Conservation (phyloP, 2,888 invertebrate genomes). For the Acanthopleura granulata region DNA sequence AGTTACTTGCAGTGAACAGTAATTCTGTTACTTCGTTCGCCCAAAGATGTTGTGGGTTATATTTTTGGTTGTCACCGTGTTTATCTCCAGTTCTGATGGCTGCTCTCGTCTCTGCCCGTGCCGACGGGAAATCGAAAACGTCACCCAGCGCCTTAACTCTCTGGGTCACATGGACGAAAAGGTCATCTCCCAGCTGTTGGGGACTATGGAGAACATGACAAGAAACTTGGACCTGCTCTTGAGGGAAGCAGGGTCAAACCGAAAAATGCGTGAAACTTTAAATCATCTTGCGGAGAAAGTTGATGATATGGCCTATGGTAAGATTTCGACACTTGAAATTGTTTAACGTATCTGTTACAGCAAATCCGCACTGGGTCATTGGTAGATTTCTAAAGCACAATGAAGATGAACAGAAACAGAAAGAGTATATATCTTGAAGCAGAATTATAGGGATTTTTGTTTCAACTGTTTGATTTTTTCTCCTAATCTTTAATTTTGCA, state of each 20-base stretch:
- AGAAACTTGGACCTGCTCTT: neutral
- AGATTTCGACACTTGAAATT: no score
- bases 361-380: no score
- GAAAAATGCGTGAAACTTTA: neutral
- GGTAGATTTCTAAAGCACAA: no score
- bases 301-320: neutral
- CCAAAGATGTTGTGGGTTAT: neutral
- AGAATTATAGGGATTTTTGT: no score
- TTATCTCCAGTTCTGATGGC: constrained; percentile 5
- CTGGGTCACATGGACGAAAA: neutral
- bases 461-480: no score
- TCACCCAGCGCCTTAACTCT: neutral
- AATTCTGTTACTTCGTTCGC: no score
- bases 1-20: no score
- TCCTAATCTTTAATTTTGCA: no score
- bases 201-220: constrained; percentile 11
- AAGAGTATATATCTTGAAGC: no score
- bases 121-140: neutral
- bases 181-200: neutral
- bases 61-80: neutral
- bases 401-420: no score
- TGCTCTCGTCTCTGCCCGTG: neutral
- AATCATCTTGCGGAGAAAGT: neutral
- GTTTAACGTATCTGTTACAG: no score
- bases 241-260: neutral